Base-by-base conservation (phyloP, 1,140 invertebrate genomes). In the Armadillidium nasatum region DNA sequence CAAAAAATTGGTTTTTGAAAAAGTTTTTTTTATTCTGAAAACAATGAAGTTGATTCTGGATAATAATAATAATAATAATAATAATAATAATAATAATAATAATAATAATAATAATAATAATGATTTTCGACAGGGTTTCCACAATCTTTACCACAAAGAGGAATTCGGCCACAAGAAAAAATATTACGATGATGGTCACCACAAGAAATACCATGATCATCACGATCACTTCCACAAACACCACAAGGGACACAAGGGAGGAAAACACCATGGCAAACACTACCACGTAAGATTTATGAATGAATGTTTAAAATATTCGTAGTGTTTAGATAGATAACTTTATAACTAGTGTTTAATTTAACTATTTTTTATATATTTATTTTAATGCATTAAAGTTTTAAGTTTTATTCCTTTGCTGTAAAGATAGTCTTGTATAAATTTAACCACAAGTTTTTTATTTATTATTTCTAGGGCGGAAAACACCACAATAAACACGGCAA, bases 131-230 rank as follows among this genome's bases (percentile, higher is more conserved):
- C 72, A 82, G 74, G 82, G 82, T 13, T 82, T 77, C 80, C 77
- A 82, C 22, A 82, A 82, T 71, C 73, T 81, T 11, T 82, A 82
- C 74, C 82, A 82, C 73, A 82, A 82, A 68, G 82, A 82, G 68
- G 82, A 82, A 70, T 82, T 73, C 68, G 82, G 80, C 15, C 76
- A 81, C 21, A 50, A 82, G 13, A 76, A 82, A 43, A 81, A 81
- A 45, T 82, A 76, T 69, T 81, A 81, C 72, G 82, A 82, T 72
- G 70, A 81, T 68, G 73, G 72, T 22, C 70, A 78, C 45, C 66
- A 76, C 46, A 80, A 75, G 67, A 81, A 78, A 44, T 73, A 81
- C 33, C 73, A 77, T 71, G 72, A 81, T 67, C 70, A 80, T 22
- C 76, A 81, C 71, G 71, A 81, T 66, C 75, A 79, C 68, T 54